Evolutionary conservation across 1,140 invertebrate genomes (phyloP).

Genomic region (Adoxophyes honmai): DNA sequence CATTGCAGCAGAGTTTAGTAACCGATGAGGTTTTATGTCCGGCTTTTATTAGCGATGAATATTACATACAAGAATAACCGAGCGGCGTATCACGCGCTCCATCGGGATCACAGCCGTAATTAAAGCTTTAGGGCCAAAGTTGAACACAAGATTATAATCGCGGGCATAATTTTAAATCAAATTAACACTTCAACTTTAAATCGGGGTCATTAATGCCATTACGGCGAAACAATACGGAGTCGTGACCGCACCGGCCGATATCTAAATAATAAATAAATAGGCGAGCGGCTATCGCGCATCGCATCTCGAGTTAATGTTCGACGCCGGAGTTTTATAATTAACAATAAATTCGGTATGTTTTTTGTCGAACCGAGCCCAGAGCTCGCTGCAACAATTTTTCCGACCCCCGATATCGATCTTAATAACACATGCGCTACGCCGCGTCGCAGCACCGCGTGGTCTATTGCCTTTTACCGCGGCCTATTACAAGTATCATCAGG

Average conservation of each 20-base stretch:
- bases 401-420: constrained; percentile 47
- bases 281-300: constrained; percentile 57
- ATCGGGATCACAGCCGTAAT: constrained; percentile 58
- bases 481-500: constrained; percentile 12
- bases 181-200: constrained; percentile 77
- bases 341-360: constrained; percentile 74
- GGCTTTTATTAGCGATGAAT: constrained; percentile 27
- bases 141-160: constrained; percentile 70
- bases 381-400: constrained; percentile 58
- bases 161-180: constrained; percentile 74
- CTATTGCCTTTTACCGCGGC: constrained; percentile 36
- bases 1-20: constrained; percentile 34
- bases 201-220: constrained; percentile 74
- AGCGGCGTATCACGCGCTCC: constrained; percentile 34
- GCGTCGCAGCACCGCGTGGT: constrained; percentile 27
- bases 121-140: constrained; percentile 69
- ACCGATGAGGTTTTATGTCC: constrained; percentile 27
- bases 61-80: constrained; percentile 31
- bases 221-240: constrained; percentile 73
- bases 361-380: constrained; percentile 50
- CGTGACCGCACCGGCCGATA: constrained; percentile 72
- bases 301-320: constrained; percentile 70
- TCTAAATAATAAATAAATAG: constrained; percentile 77
- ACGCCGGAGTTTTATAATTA: constrained; percentile 74
- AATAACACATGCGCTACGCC: constrained; percentile 49